Base-by-base conservation (phyloP, 2,888 invertebrate species). In the Quadroppia sp. region DNA sequence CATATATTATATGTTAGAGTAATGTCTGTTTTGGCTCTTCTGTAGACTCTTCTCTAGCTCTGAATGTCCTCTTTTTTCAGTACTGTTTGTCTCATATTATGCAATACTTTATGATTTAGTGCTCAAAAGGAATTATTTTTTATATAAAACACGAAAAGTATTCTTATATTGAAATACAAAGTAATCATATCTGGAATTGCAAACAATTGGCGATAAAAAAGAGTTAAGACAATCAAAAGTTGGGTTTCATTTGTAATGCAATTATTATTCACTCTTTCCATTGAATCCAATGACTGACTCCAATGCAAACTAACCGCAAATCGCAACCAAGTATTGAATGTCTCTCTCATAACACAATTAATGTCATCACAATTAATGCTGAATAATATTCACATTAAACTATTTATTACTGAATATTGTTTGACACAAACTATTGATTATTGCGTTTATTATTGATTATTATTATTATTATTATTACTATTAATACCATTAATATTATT, bases 91-190 rank as follows among this genome's bases (percentile, higher is more conserved):
- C 56, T 20, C 2, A 23, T 53, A 28, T 64, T 64, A 64, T 64
- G 64, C 64, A 64, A 64, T 64, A 61, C 64, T 64, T 64, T 64
- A 17, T 64, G 64, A 64, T 64, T 56, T 28, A 28, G 56, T 56
- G 56, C 56, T 56, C 56, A 56, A 56, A 30, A 56, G 9, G 2
- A 53, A 25, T 9, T 28, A 28, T 28, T 56, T 28, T 56, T 56
- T 30, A 11, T 25, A 28, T 17, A 53, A 9, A 2, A 28, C 2
- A 53, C 11, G 7, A 53, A 25, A 56, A 28, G 23, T 36, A 64
- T 64, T 64, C 64, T 64, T 64, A 64, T 64, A 40, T 40, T 59
- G 20, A 2, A 30, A 30, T 7, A 50, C 23, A 56, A 64, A 64
- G 64, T 64, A 30, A 64, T 64, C 64, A 64, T 64, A 64, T 64